A percentile compares a stretch with the other conserved stretches of the same genome.
Evolutionary conservation across 1,140 invertebrate species (phyloP).

Genomic region (Mercenaria mercenaria): DNA sequence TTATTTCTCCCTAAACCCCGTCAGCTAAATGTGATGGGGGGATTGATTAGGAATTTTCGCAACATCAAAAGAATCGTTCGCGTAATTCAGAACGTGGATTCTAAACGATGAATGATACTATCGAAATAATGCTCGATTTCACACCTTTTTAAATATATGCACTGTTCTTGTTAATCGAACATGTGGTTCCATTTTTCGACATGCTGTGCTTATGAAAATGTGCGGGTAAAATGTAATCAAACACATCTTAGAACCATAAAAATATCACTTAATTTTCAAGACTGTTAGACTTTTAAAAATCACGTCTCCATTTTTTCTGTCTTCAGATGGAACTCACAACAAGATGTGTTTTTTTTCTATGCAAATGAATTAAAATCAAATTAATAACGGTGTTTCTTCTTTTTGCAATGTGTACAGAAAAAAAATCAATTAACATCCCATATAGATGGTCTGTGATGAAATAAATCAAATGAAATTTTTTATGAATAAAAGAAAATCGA

Average conservation of each 20-base stretch:
- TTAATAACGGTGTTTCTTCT: too few species aligned
- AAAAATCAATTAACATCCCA: too few species aligned
- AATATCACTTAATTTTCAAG: neutral
- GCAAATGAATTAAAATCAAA: too few species aligned
- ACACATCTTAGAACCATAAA: neutral
- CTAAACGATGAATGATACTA: constrained; percentile 34
- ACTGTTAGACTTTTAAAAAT: neutral
- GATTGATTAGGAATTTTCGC: neutral
- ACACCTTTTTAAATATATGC: constrained; percentile 48
- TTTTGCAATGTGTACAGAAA: too few species aligned
- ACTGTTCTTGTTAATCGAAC: constrained; percentile 28
- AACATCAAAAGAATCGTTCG: constrained; percentile 26
- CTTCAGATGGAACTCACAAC: too few species aligned
- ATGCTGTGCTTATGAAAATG: constrained; percentile 32
- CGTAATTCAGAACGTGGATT: constrained; percentile 14
- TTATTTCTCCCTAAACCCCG: constrained; percentile 16
- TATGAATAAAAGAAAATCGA: too few species aligned
- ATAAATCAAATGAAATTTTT: too few species aligned
- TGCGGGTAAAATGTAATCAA: constrained; percentile 31
- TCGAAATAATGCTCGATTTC: constrained; percentile 38
- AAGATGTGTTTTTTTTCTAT: too few species aligned
- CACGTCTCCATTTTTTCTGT: neutral
- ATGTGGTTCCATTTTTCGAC: constrained; percentile 40
- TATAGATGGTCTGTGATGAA: too few species aligned
- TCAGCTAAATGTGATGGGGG: constrained; percentile 9